Conservation (phyloP, 2,888 invertebrate species). For the Arge pagana region DNA sequence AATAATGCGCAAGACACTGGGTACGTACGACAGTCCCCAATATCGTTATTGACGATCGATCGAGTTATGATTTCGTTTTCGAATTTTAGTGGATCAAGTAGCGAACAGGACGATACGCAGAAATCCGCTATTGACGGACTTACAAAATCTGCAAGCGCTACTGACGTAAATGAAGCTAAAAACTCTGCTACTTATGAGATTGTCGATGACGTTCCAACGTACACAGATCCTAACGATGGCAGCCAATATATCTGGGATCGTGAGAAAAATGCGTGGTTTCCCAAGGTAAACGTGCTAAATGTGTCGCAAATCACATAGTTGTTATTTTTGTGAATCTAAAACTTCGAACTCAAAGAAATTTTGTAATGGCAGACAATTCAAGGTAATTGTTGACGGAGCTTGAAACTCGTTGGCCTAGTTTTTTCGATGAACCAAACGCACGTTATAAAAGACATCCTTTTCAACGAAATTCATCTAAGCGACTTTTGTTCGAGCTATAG, state of each 20-base stretch:
- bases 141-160: conserved; percentile 33
- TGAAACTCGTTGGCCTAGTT: too few species aligned
- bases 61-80: conserved; percentile 54
- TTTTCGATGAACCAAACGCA: too few species aligned
- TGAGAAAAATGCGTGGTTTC: conserved; percentile 93
- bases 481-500: too few species aligned
- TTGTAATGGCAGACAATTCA: too few species aligned
- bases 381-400: not conserved
- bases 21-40: not conserved
- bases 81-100: too few species aligned
- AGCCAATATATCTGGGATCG: conserved; percentile 90
- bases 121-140: conserved; percentile 35
- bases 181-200: conserved; percentile 65
- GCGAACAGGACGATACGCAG: conserved; percentile 33
- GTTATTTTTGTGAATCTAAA: too few species aligned
- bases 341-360: too few species aligned
- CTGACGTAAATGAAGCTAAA: conserved; percentile 36
- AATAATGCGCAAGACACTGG: conserved; percentile 21
- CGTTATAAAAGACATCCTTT: too few species aligned
- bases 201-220: conserved; percentile 78
- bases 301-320: not conserved
- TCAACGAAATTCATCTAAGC: too few species aligned
- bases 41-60: conserved; percentile 27
- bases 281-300: conserved; percentile 72
- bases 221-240: conserved; percentile 83